Percentiles rank a stretch among this genome's conserved stretches.
phyloP scores from a whole-genome alignment of 2,888 invertebrate species.

The Halocaridina rubra region DNA sequence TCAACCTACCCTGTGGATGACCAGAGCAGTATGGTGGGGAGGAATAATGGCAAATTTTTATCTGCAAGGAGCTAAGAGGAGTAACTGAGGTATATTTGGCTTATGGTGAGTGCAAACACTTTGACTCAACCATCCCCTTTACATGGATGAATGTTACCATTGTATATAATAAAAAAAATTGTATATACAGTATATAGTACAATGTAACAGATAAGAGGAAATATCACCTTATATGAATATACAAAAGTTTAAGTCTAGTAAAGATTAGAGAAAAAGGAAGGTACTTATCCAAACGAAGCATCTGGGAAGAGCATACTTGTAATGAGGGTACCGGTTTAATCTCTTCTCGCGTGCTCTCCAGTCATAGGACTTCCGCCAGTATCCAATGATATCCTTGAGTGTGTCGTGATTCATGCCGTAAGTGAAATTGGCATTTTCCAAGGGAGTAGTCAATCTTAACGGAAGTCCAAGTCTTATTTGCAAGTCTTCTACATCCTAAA shows the following conservation, averaged over 20 bases:
- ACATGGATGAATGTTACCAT: too few species aligned
- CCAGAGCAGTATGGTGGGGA: too few species aligned
- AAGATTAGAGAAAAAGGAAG: neutral
- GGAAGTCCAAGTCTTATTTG: slow-evolving; percentile 36
- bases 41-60: too few species aligned
- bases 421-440: slow-evolving; percentile 75
- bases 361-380: slow-evolving; percentile 82
- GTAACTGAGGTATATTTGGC: too few species aligned
- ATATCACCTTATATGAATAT: neutral
- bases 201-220: too few species aligned
- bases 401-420: slow-evolving; percentile 85
- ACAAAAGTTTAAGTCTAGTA: neutral
- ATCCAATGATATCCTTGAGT: slow-evolving; percentile 76
- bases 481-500: slow-evolving; percentile 53
- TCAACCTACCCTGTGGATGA: too few species aligned
- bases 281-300: neutral
- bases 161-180: too few species aligned
- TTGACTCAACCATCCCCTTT: neutral
- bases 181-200: too few species aligned
- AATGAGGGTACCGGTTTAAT: slow-evolving; percentile 83
- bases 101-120: too few species aligned
- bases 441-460: slow-evolving; percentile 65
- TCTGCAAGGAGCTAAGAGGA: too few species aligned
- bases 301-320: slow-evolving; percentile 67
- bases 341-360: slow-evolving; percentile 77